Conservation (phyloP, 2,113 vertebrate species). For the Bos taurus region ARS-UCD2.0 NC_037348.1:32861001-32861500, state of each 20-base stretch:
- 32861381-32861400: background rate
- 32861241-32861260: background rate
- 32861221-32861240: background rate
- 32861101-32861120: background rate
- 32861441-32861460: background rate
- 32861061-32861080: background rate
- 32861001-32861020: background rate
- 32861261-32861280: too few species aligned
- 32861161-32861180: background rate
- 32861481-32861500: background rate
- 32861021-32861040: background rate
- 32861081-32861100: too few species aligned
- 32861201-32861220: background rate
- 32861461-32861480: background rate
- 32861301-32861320: background rate
- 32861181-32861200: background rate
- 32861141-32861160: background rate
- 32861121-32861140: background rate
- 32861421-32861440: background rate
- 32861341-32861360: background rate
- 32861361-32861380: background rate
- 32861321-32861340: background rate
- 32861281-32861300: background rate
- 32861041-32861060: background rate
- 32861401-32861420: background rate